Evolutionary conservation across 2,888 invertebrate species (phyloP).

Genomic region (Syritta pipiens): DNA sequence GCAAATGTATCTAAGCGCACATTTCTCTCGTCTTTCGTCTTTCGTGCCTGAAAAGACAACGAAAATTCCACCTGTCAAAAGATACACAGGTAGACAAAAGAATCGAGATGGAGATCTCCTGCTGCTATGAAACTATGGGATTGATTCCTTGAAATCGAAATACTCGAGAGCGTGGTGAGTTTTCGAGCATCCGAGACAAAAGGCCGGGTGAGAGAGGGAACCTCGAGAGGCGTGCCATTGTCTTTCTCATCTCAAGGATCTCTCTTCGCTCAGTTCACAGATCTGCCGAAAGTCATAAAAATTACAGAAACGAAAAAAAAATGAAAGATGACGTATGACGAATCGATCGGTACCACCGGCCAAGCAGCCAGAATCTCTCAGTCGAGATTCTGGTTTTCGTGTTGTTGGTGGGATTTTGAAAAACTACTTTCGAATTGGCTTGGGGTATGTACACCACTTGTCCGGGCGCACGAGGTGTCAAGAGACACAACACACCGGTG

Average conservation of each 20-base stretch:
- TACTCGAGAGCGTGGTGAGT: conserved; percentile 16
- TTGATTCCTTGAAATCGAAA: conserved; percentile 63
- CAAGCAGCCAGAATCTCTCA: conserved; percentile 38
- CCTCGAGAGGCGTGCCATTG: conserved; percentile 70
- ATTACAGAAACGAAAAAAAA: conserved; percentile 10
- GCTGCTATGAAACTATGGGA: conserved; percentile 50
- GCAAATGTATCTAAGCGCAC: too few relatives aligned
- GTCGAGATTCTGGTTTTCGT: conserved; percentile 36
- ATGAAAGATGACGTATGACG: conserved; percentile 66
- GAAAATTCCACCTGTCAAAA: conserved; percentile 65
- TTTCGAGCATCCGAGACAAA: conserved; percentile 44
- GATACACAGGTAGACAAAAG: conserved; percentile 51
- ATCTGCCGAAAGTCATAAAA: conserved; percentile 54
- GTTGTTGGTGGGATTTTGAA: conserved; percentile 13
- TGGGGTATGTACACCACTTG: conserved; percentile 48
- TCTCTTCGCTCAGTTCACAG: conserved; percentile 18
- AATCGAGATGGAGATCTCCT: conserved; percentile 37
- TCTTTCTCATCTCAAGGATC: conserved; percentile 68
- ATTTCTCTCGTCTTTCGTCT: conserved; percentile 25
- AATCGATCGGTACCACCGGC: conserved; percentile 62
- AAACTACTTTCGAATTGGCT: conserved; percentile 71
- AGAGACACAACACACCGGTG: too few relatives aligned
- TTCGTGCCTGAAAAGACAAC: not conserved
- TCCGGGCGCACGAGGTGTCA: conserved; percentile 51
- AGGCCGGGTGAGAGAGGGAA: conserved; percentile 54